Base-by-base conservation (phyloP, 2,113 vertebrate genomes). In the Pyxicephalus adspersus region DNA sequence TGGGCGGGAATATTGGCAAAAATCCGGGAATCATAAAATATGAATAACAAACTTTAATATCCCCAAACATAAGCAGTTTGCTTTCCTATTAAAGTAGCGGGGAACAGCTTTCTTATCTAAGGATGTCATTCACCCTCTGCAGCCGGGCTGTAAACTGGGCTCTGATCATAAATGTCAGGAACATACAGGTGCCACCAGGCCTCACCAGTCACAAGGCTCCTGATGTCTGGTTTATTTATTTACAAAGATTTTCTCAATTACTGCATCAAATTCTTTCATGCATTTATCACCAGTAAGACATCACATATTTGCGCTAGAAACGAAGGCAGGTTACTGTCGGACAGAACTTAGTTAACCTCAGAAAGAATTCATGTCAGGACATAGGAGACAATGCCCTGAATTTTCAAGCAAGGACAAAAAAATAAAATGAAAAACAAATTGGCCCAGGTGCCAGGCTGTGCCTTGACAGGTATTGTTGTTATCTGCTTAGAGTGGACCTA, bases 91-190 rank as follows among this genome's bases (percentile, higher is more conserved):
- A 3, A 23, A 7, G 68, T 57, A 15, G 45, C 19, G 67, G 25
- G 78, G 66, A 60, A 72, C 34, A 51, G 31, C n/a, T 68, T 45
- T n/a, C 26, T 88, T 85, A 84, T 86, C 86, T 78, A 0, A 63
- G 75, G 17, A 29, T 5, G 4, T 78, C 77, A 28, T 77, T 86
- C 73, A 80, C 83, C 66, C 20, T 64, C 60, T 54, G 8, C 28
- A n/a, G 50, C 22, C 15, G 63, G 81, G 85, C 34, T 58, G 68
- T 77, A 84, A 82, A 57, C 51, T 20, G 67, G 31, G 81, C 2
- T 29, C 34, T 57, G 52, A 79, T 51, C 65, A 26, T 87, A 86
- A 87, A 89, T 50, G 6, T 60, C 80, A 81, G 70, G 77, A 51
- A 60, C 34, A 13, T 71, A 61, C 77, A 71, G 77, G 70, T 81